Evolutionary conservation across 2,888 invertebrate species (phyloP), one percentile per base, ranked within the genome.

Genomic region (Cryptocephalus moraei): DNA sequence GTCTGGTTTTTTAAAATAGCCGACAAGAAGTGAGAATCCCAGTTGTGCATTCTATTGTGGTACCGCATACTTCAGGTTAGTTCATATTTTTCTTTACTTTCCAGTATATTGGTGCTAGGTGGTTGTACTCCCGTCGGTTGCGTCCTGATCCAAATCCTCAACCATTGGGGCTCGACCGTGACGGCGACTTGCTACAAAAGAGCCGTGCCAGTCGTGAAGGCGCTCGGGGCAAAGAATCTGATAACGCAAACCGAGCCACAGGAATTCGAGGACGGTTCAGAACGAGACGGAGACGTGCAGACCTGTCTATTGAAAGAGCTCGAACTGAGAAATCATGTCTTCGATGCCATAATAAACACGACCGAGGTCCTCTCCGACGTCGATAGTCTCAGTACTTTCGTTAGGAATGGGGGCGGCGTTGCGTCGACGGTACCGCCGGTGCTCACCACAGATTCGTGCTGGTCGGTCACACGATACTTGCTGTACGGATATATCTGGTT

Each of bases 51-150:
- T 22, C 22, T 22, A 22, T n/a, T n/a, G n/a, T n/a, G n/a, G n/a
- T n/a, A n/a, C n/a, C 22, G 6, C 6, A 22, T 6, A 22, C 6
- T 6, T 22, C 22, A 22, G 6, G 6, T 22, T 22, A 6, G 6
- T 2, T 22, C 6, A 22, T 4, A 22, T 22, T 22, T 22, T 22
- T 22, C 3, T 4, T 22, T 22, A 4, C 3, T 36, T 56, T 57
- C 12, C 57, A 79, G 80, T 56, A 65, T 79, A 48, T 67, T 80
- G 45, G 65, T 81, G 41, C 75, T 74, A 56, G 76, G 74, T 41
- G 80, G 76, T 42, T 76, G 74, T 55, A 76, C 77, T 14, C 75
- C 79, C 9, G 74, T 77, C 8, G 80, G 79, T 36, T 77, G 78
- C 60, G 71, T 80, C 42, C 66, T 80, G 40, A 73, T 75, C 40